Percentiles rank a stretch among this genome's conserved stretches.
Evolutionary conservation across 2,113 vertebrate species (phyloP).

Genomic region (Mellivora capensis): DNA sequence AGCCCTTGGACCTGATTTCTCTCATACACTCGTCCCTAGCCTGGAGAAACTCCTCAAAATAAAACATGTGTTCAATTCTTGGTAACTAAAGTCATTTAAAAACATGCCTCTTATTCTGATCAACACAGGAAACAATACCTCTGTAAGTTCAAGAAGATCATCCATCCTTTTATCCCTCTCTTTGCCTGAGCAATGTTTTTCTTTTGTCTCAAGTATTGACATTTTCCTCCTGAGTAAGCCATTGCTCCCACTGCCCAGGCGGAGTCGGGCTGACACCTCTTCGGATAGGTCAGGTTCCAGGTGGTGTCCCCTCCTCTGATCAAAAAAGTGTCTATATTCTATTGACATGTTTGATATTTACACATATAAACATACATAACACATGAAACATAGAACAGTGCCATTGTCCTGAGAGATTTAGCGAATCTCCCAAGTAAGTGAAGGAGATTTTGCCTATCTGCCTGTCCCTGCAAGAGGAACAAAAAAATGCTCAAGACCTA

Average conservation of each 20-base stretch:
- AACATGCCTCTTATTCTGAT: not conserved
- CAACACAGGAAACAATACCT: conserved; percentile 70
- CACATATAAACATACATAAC: not conserved
- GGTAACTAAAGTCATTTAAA: not conserved
- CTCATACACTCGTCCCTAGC: not conserved
- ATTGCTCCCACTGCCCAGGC: conserved; percentile 80
- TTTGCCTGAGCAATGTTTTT: conserved; percentile 62
- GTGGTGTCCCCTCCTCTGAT: conserved; percentile 75
- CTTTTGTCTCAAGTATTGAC: conserved; percentile 62
- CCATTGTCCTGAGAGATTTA: conserved; percentile 16
- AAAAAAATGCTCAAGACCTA: not conserved
- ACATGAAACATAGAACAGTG: conserved; percentile 27
- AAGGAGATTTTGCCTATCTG: not conserved
- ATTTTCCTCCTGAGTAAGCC: conserved; percentile 66
- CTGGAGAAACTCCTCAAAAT: not conserved
- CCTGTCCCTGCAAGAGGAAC: not conserved
- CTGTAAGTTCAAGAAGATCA: conserved; percentile 84
- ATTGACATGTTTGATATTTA: conserved; percentile 30
- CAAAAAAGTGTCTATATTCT: conserved; percentile 51
- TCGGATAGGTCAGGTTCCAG: conserved; percentile 87
- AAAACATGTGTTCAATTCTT: not conserved
- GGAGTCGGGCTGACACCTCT: conserved; percentile 88
- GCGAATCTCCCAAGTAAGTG: not conserved
- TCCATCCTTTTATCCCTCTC: conserved; percentile 81
- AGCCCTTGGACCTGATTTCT: not conserved